A percentile compares a stretch with the other conserved stretches of the same genome.
phyloP scores from a whole-genome alignment of 2,113 vertebrate genomes.

The Callipepla californica region DNA sequence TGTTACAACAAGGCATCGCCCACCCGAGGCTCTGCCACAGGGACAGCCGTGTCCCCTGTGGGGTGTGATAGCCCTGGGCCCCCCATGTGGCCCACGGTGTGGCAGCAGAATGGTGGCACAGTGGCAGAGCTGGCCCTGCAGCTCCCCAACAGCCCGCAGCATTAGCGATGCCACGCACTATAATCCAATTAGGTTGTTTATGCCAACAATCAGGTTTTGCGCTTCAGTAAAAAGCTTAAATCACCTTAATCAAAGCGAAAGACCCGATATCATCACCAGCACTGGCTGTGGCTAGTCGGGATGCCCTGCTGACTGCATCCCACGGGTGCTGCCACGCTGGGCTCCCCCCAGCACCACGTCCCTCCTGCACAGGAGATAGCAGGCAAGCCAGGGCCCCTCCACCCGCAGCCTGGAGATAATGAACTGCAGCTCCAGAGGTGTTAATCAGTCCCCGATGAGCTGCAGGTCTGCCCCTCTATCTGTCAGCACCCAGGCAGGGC shows the following conservation, averaged over 20 bases:
- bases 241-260: constrained; percentile 54
- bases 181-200: constrained; percentile 71
- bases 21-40: neutral
- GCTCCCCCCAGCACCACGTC: rapidly evolving
- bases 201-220: constrained; percentile 72
- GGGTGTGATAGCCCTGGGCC: neutral
- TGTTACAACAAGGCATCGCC: neutral
- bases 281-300: neutral
- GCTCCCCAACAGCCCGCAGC: constrained; percentile 34
- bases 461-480: neutral
- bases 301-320: neutral
- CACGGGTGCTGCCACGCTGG: rapidly evolving
- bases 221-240: constrained; percentile 68
- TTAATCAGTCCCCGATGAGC: neutral
- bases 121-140: neutral
- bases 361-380: neutral
- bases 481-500: neutral
- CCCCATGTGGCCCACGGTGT: neutral
- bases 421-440: neutral
- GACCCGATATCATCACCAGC: neutral
- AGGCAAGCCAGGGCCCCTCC: rapidly evolving
- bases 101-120: neutral
- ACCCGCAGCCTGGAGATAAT: neutral
- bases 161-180: constrained; percentile 53
- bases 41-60: neutral